Base-by-base conservation (phyloP, 1,140 invertebrate genomes). In the Drosophila lowei region DNA sequence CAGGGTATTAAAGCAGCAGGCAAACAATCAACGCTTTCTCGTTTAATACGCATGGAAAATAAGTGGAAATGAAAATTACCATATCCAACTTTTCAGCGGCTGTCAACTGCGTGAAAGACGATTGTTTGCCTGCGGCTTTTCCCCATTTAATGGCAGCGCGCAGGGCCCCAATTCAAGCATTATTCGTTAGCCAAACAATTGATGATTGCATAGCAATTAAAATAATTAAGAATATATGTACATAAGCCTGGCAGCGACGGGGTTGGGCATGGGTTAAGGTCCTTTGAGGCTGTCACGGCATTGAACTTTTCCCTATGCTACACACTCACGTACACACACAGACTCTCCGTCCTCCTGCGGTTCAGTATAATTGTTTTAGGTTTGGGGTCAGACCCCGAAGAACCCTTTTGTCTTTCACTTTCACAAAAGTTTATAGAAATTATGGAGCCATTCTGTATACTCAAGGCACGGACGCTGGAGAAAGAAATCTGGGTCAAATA, bases 171-270 rank as follows among this genome's bases (percentile, higher is more conserved):
- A 38, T 38, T 13, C 66, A 42, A 57, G 66, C 65, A 77, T 68
- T 75, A 64, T 86, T 68, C 67, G 21, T 54, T 41, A 15, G 6
- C 41, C 47, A 54, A 23, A 43, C 61, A 43, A 70, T 70, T 74
- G 61, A 74, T 59, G 72, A 86, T 86, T 88, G 83, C 83, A 75
- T 75, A 65, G 81, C 81, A 86, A 86, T 88, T 88, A 88, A 86
- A 86, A 77, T 86, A 88, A 86, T 88, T 86, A 74, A 86, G 72
- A 75, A 64, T 72, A 50, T 63, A 38, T 38, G 4, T 25, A 25
- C 23, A 38, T 34, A 8, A 11, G 6, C 28, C 7, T 28, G 28
- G 28, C 28, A 28, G 28, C 6, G 25, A 6, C 25, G 6, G 28
- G n/a, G n/a, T n/a, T 7, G 18, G 59, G 53, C n/a, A 23, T 23